Percentiles rank a stretch among this genome's conserved stretches.
Conservation (phyloP, 2,113 vertebrate genomes). For the Regulus satrapa region DNA sequence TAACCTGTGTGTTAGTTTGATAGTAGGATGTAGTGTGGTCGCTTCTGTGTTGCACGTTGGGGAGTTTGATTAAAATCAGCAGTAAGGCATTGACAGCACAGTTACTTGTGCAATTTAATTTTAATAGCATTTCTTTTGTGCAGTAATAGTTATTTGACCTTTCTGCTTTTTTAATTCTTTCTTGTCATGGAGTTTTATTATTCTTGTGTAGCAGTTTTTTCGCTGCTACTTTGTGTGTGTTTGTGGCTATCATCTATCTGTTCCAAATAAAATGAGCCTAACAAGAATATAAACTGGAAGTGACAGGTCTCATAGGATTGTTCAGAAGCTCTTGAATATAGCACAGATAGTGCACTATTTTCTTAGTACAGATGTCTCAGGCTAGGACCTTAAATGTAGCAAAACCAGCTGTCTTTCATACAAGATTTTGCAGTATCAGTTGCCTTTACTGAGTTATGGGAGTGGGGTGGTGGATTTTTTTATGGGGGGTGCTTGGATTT, state of each 20-base stretch:
- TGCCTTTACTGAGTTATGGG: neutral
- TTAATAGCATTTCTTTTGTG: neutral
- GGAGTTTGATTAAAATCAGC: neutral
- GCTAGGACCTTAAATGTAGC: neutral
- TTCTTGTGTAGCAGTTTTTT: neutral
- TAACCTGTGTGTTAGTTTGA: neutral
- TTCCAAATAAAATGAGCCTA: neutral
- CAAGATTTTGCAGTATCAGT: neutral
- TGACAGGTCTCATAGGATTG: neutral
- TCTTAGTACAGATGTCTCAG: neutral
- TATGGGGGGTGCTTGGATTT: neutral
- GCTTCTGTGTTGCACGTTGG: neutral
- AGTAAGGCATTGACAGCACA: rapidly evolving
- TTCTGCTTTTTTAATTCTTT: neutral
- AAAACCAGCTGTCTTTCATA: neutral
- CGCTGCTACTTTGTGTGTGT: rapidly evolving
- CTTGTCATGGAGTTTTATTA: neutral
- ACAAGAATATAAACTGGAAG: neutral
- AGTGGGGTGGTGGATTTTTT: no score
- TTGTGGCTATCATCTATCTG: neutral
- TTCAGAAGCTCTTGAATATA: neutral
- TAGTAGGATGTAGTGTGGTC: neutral
- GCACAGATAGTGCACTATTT: neutral
- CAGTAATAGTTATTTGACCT: neutral
- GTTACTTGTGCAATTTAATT: neutral